Base-by-base conservation (phyloP, 2,113 vertebrate species). In the Oreamnos americanus region DNA sequence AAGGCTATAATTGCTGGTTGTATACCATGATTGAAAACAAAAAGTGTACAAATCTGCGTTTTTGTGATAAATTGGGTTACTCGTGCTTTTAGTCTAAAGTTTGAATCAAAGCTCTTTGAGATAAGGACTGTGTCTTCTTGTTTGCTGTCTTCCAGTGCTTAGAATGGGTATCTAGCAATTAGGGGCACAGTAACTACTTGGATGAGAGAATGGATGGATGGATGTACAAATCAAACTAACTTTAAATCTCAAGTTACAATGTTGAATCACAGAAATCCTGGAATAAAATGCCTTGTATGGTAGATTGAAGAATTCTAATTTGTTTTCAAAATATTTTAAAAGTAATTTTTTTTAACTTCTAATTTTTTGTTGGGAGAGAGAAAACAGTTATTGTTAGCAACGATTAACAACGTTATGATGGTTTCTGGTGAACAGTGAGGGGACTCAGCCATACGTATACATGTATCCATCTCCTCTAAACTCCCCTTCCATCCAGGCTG, bases 241-340 rank as follows among this genome's bases (percentile, higher is more conserved):
- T 90, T 92, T 45, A 95, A 95, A 95, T n/a, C 81, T 14, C 51
- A 96, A 33, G 19, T 96, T 87, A 91, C 25, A 43, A 49, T 91
- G 8, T 36, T 89, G 11, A 6, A 33, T 96, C 28, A 47, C 88
- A 64, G 43, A 96, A 97, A 64, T 94, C 17, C 49, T 90, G 90
- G 71, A 95, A 94, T 96, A 92, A 96, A 39, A 87, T 87, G n/a
- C 17, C 19, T 14, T 84, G 11, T 92, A 26, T 45, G 11, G 51
- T 97, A 60, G 81, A 86, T 92, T 92, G 97, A 94, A 67, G 30
- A 95, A 57, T 96, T 95, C 36, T 53, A 84, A 79, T 53, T 96
- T 84, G 19, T 33, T 64, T 96, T 90, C 14, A 67, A 90, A 90
- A 67, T 74, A 88, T 55, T 92, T 90, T 60, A 13, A 21, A 90